phyloP scores from a whole-genome alignment of 2,888 invertebrate species.

The Nymphalis urticae region DNA sequence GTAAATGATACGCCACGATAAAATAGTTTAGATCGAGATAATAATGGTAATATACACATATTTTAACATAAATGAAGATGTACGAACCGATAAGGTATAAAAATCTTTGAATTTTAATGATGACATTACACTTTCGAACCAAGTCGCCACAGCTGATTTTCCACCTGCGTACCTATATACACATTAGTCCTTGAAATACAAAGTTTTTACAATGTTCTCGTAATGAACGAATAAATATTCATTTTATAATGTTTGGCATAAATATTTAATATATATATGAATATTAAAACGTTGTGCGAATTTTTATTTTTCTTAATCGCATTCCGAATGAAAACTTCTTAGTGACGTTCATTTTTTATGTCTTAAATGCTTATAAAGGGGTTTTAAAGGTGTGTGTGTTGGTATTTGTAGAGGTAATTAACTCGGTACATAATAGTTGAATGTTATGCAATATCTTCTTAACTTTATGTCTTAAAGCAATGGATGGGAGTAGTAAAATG shows the following conservation, averaged over 20 bases:
- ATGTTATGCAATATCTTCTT: too few species aligned
- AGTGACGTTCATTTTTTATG: not conserved
- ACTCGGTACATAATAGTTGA: too few species aligned
- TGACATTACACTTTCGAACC: constrained; percentile 6
- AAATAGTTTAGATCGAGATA: not conserved
- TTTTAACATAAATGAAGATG: constrained; percentile 24
- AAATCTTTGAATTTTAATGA: constrained; percentile 30
- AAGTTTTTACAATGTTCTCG: constrained; percentile 4
- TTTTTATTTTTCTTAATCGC: not conserved
- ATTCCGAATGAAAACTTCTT: not conserved
- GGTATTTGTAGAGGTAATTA: too few species aligned
- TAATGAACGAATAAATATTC: constrained; percentile 1
- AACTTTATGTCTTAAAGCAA: too few species aligned
- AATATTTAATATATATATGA: constrained; percentile 13
- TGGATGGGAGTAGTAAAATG: too few species aligned
- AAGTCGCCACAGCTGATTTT: constrained; percentile 11
- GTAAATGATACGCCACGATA: not conserved
- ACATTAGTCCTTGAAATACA: not conserved
- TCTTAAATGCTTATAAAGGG: too few species aligned
- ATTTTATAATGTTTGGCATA: constrained; percentile 22
- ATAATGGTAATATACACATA: not conserved
- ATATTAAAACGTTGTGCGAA: constrained; percentile 5
- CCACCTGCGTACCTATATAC: constrained; percentile 16
- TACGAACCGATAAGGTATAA: constrained; percentile 8
- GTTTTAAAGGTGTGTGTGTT: too few species aligned